Conservation (phyloP, 2,113 vertebrate species). For the Pangasianodon gigas region DNA sequence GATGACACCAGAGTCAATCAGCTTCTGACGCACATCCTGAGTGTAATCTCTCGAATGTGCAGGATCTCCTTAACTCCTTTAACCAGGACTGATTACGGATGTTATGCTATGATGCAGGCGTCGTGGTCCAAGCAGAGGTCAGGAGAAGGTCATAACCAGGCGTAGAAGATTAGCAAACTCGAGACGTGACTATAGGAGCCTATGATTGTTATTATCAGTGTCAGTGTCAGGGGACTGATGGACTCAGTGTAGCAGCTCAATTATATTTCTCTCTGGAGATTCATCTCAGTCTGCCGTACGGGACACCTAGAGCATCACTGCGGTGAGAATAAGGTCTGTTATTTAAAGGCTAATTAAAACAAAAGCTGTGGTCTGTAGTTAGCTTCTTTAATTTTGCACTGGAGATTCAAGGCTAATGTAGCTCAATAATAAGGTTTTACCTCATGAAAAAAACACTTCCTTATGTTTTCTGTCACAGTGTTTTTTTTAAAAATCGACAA, state of each 20-base stretch:
- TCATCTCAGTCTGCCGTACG: slow-evolving; percentile 64
- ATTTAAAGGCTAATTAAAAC: slow-evolving; percentile 51
- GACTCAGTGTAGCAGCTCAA: slow-evolving; percentile 64
- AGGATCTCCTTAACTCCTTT: neutral
- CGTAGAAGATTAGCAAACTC: neutral
- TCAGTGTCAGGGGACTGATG: slow-evolving; percentile 66
- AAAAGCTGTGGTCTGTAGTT: neutral
- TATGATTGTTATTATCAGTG: slow-evolving; percentile 67
- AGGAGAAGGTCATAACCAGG: neutral
- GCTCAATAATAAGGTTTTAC: neutral
- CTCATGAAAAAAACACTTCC: neutral
- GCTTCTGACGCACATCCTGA: slow-evolving; percentile 19
- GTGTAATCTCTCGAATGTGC: neutral
- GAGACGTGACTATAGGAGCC: slow-evolving; percentile 54
- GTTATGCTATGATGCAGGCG: too few species aligned
- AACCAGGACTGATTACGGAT: neutral
- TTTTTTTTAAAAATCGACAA: neutral
- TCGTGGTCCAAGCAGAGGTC: neutral
- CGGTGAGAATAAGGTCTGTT: slow-evolving; percentile 55
- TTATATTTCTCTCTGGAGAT: slow-evolving; percentile 61
- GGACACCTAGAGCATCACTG: slow-evolving; percentile 61
- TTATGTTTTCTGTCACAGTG: neutral
- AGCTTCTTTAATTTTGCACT: too few species aligned
- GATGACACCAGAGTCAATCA: slow-evolving; percentile 29
- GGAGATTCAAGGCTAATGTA: neutral